These are phyloP conservation scores for Cyprinella venusta DNA, from an alignment of 2,797 vertebrate species.

Conservation along the genomic window DNA sequence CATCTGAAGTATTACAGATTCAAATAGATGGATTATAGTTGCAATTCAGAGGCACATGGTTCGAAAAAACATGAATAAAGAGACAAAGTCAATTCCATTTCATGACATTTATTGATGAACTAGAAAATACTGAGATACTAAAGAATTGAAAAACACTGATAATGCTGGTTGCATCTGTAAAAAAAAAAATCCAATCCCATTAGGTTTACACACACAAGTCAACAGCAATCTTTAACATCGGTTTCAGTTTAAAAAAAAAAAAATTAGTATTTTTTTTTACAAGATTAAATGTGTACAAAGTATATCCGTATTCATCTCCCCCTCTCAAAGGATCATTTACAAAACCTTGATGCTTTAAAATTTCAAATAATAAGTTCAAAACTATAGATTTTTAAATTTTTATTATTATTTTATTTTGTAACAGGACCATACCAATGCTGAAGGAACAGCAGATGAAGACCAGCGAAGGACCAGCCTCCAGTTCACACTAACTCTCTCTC, in stretches of 20 bases:
- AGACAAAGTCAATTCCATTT: constrained; percentile 40
- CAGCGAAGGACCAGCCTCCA: constrained; percentile 81
- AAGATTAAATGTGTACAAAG: constrained; percentile 84
- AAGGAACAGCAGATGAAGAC: constrained; percentile 83
- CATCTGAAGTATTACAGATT: neutral
- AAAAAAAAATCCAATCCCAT: constrained; percentile 70
- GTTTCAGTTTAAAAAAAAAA: constrained; percentile 71
- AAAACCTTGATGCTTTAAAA: constrained; percentile 82
- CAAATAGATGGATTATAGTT: neutral
- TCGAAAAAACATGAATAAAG: neutral
- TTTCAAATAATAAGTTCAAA: constrained; percentile 78
- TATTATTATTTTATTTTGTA: constrained; percentile 67
- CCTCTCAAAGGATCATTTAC: constrained; percentile 79
- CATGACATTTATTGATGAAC: constrained; percentile 80
- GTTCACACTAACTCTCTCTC: constrained; percentile 73
- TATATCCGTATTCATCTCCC: constrained; percentile 75
- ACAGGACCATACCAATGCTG: constrained; percentile 80
- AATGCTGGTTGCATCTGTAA: constrained; percentile 78
- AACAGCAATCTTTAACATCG: constrained; percentile 77
- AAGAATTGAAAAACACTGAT: constrained; percentile 84
- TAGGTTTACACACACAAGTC: constrained; percentile 73
- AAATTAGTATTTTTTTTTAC: constrained; percentile 74
- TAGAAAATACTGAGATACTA: constrained; percentile 85
- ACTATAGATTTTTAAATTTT: constrained; percentile 56
- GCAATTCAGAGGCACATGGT: neutral